Evolutionary conservation across 1,140 invertebrate species (phyloP), one percentile per base, ranked within the genome.

Genomic region (Pseudomyrmex gracilis): DNA sequence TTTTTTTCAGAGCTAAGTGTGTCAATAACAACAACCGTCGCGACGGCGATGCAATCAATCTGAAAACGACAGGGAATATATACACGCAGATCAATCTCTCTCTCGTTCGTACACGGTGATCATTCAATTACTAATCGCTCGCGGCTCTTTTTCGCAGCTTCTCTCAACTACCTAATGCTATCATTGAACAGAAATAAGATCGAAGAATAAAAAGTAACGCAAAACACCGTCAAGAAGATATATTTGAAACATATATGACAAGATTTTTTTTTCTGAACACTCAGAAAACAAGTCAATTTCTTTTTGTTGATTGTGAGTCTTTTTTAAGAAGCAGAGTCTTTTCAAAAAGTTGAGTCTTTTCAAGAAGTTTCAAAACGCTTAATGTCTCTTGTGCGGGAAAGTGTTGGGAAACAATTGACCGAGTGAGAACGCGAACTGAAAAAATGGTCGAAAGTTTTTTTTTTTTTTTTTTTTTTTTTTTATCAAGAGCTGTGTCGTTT

Each of bases 21-120:
- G 68, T 10, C 67, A 63, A 53, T 66, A 49, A 80, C 66, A 13
- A 53, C 43, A 49, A 83, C 77, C 58, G 82, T 86, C 68, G 83
- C 63, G 68, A 66, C 49, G 68, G 43, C 45, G 51, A 55, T 63
- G 45, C 73, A 82, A 87, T 85, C 76, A 82, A 57, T 80, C 43
- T 51, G 13, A 51, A 22, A 80, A 80, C n/a, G 76, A 70, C 66
- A 58, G n/a, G 22, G 53, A 34, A 7, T 17, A n/a, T n/a, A n/a
- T n/a, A 70, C n/a, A 77, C 20, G 55, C 58, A 60, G 76, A 80
- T 70, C 58, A 80, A 80, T 71, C 45, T 20, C 22, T 20, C 22
- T 47, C 22, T 15, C 24, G 13, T 5, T 47, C 13, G 20, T 12
- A 12, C n/a, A 34, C 34, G 34, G 34, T 34, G 22, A 24, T 20